These are phyloP conservation scores for Oscheius sp. DNA, from an alignment of 2,888 invertebrate species.

Conservation along the genomic window DNA sequence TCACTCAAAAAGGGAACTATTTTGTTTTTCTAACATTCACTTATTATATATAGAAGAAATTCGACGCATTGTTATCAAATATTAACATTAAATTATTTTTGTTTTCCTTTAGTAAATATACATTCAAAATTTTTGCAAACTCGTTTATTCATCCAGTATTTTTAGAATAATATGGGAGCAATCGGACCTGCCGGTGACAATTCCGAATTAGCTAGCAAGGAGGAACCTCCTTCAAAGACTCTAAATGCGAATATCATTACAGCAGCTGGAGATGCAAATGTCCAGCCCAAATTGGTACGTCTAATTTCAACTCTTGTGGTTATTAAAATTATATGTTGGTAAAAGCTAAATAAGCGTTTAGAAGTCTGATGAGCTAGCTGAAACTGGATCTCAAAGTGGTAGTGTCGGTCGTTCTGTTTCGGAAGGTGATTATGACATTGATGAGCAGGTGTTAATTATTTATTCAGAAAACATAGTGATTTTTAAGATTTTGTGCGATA, in stretches of 20 bases:
- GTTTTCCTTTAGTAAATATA: not conserved
- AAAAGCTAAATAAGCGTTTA: no score
- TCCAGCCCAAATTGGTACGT: not conserved
- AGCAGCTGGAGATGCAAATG: no score
- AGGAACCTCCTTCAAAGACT: slow-evolving; percentile 5
- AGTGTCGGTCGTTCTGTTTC: slow-evolving; percentile 15
- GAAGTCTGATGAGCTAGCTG: not conserved
- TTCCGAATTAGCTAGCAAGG: not conserved
- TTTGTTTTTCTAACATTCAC: no score
- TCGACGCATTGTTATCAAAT: no score
- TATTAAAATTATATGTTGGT: not conserved
- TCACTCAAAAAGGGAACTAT: not conserved
- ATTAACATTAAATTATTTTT: no score
- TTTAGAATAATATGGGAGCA: slow-evolving; percentile 12
- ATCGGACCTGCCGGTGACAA: slow-evolving; percentile 18
- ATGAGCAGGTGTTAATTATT: slow-evolving; percentile 18
- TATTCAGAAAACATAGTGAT: not conserved
- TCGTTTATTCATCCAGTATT: not conserved
- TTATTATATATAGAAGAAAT: no score
- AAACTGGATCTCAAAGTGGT: slow-evolving; percentile 14
- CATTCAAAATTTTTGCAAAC: not conserved
- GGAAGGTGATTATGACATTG: slow-evolving; percentile 25
- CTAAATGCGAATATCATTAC: no score
- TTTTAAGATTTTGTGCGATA: slow-evolving; percentile 18
- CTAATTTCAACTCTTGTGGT: not conserved